phyloP scores from a whole-genome alignment of 2,888 invertebrate genomes.

The Serripes groenlandicus region DNA sequence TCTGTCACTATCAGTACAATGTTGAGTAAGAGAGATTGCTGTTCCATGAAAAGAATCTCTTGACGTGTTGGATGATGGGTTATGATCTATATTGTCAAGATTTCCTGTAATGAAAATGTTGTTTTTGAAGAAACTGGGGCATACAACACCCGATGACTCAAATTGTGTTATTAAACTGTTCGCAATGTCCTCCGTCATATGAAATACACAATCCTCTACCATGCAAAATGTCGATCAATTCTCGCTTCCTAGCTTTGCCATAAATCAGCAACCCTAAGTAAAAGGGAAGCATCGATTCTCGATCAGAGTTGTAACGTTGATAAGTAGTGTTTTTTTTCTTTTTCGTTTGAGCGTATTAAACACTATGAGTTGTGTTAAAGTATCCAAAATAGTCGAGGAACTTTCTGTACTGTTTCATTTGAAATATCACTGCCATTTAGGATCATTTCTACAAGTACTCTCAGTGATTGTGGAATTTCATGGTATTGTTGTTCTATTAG shows the following conservation, averaged over 20 bases:
- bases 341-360: not conserved
- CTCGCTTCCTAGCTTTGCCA: not conserved
- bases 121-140: not conserved
- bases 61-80: not conserved
- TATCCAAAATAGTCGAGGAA: not conserved
- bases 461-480: not conserved
- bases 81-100: constrained; percentile 1
- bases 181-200: not conserved
- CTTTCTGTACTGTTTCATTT: not conserved
- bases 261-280: not conserved
- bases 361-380: not conserved
- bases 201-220: not conserved
- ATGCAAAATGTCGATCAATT: not conserved
- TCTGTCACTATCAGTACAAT: not conserved
- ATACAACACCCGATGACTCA: not conserved
- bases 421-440: not conserved
- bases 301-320: not conserved
- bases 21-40: not conserved
- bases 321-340: not conserved
- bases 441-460: not conserved
- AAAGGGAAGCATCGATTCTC: not conserved
- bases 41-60: not conserved
- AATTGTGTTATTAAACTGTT: not conserved
- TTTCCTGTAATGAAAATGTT: not conserved
- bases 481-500: not conserved